Conservation (phyloP, 2,113 vertebrate species). For the Cranoglanis bouderius region DNA sequence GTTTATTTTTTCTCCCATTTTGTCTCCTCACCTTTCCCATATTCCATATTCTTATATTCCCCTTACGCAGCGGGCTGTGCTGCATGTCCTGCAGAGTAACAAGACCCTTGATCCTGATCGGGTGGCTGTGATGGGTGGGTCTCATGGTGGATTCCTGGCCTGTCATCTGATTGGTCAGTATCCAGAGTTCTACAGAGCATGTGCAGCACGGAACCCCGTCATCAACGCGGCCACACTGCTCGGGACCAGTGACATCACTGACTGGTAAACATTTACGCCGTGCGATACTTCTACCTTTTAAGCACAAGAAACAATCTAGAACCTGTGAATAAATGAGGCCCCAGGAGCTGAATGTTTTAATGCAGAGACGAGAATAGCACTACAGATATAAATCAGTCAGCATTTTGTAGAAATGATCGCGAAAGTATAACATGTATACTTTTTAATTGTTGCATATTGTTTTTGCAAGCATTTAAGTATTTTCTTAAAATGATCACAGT, state of each 20-base stretch:
- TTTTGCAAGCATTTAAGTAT: neutral
- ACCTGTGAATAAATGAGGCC: neutral
- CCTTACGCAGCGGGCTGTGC: slow-evolving; percentile 68
- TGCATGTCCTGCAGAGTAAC: slow-evolving; percentile 62
- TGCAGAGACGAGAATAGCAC: neutral
- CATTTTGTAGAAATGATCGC: too few species aligned
- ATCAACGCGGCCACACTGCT: slow-evolving; percentile 79
- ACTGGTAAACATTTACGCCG: slow-evolving; percentile 74
- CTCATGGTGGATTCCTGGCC: slow-evolving; percentile 82
- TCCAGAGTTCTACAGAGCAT: slow-evolving; percentile 76
- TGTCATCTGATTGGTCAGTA: slow-evolving; percentile 79
- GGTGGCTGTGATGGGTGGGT: slow-evolving; percentile 79
- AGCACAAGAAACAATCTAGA: too few species aligned
- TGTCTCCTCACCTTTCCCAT: neutral
- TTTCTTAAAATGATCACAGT: neutral
- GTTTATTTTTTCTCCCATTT: slow-evolving; percentile 18
- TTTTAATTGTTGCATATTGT: neutral
- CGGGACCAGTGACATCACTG: slow-evolving; percentile 82
- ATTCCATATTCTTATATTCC: neutral
- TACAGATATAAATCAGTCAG: neutral
- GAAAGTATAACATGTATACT: neutral
- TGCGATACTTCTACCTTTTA: neutral
- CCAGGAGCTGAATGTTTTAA: neutral
- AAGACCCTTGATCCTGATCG: slow-evolving; percentile 66
- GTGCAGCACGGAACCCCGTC: slow-evolving; percentile 78